Percentiles rank a stretch among this genome's conserved stretches.
Conservation (phyloP, 1,140 invertebrate genomes). For the Condylostylus longicornis region DNA sequence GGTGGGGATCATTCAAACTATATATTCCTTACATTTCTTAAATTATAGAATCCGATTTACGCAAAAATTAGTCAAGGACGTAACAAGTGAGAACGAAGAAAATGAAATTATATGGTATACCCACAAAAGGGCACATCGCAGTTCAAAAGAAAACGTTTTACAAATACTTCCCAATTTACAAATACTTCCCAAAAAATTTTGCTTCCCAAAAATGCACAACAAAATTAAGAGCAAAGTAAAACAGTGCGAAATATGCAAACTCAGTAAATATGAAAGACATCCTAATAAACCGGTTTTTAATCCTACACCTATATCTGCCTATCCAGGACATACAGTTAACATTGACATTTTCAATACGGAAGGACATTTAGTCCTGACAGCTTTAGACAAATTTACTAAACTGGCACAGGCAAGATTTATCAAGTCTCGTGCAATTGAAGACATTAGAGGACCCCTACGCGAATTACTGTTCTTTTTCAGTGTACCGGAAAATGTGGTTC, state of each 20-base stretch:
- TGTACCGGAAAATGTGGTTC: slow-evolving; percentile 5
- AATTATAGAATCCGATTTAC: slow-evolving; percentile 7
- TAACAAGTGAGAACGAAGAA: slow-evolving; percentile 1
- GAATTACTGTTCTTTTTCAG: slow-evolving; percentile 9
- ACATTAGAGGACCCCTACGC: slow-evolving; percentile 4
- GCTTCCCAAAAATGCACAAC: slow-evolving; percentile 3
- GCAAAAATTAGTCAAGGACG: slow-evolving; percentile 1
- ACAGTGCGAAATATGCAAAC: slow-evolving; percentile 5
- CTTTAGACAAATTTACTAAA: slow-evolving; percentile 11
- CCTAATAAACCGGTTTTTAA: slow-evolving; percentile 2
- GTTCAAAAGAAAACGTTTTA: slow-evolving; percentile 2
- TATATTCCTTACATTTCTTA: slow-evolving; percentile 5
- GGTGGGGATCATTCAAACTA: slow-evolving; percentile 6
- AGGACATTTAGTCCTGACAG: slow-evolving; percentile 4
- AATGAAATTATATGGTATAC: neutral
- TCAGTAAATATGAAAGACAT: slow-evolving; percentile 9
- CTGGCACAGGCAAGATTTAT: slow-evolving; percentile 5
- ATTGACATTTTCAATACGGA: slow-evolving; percentile 3
- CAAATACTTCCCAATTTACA: no score
- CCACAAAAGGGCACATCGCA: slow-evolving; percentile 6
- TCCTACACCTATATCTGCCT: slow-evolving; percentile 6
- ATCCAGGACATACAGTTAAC: slow-evolving; percentile 5
- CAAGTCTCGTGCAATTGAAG: slow-evolving; percentile 9
- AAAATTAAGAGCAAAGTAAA: slow-evolving; percentile 3
- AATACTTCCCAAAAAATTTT: slow-evolving; percentile 4